Evolutionary conservation across 2,888 invertebrate genomes (phyloP).

Genomic region (Xylophagus ater): DNA sequence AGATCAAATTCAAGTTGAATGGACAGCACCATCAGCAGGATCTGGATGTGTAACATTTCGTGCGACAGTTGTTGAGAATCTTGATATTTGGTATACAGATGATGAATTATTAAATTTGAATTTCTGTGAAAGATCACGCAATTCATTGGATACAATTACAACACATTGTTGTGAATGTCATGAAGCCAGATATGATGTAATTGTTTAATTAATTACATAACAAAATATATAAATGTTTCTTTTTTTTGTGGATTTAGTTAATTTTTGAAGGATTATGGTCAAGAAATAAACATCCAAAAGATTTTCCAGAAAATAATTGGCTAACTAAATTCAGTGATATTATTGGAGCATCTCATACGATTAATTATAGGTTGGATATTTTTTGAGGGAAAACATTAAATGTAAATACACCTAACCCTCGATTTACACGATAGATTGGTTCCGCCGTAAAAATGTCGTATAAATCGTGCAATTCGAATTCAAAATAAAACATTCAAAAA

Average conservation of each 20-base stretch:
- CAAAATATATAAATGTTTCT: slow-evolving; percentile 3
- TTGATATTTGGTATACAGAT: slow-evolving; percentile 70
- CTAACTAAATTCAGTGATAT: slow-evolving; percentile 92
- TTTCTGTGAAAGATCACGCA: slow-evolving; percentile 58
- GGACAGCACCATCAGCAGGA: slow-evolving; percentile 71
- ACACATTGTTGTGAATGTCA: slow-evolving; percentile 90
- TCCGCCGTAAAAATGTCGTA: too few relatives aligned
- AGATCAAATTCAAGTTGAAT: slow-evolving; percentile 58
- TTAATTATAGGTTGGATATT: slow-evolving; percentile 45
- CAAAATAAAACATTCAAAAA: too few relatives aligned
- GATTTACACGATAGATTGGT: too few relatives aligned
- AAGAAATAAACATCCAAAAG: slow-evolving; percentile 88
- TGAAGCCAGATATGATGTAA: slow-evolving; percentile 93
- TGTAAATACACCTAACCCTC: too few relatives aligned
- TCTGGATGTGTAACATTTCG: slow-evolving; percentile 74
- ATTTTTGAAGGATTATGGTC: slow-evolving; percentile 94
- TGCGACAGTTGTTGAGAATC: slow-evolving; percentile 64
- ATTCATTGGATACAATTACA: slow-evolving; percentile 51
- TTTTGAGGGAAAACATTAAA: too few relatives aligned
- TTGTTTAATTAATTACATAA: slow-evolving; percentile 10
- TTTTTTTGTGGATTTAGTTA: slow-evolving; percentile 44
- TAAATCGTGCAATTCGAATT: too few relatives aligned
- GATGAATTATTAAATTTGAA: slow-evolving; percentile 59
- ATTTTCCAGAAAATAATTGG: slow-evolving; percentile 82
- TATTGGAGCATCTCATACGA: slow-evolving; percentile 87